A percentile compares a stretch with the other conserved stretches of the same genome.
Evolutionary conservation across 2,888 invertebrate species (phyloP).

Genomic region (Lochmaea crataegi): DNA sequence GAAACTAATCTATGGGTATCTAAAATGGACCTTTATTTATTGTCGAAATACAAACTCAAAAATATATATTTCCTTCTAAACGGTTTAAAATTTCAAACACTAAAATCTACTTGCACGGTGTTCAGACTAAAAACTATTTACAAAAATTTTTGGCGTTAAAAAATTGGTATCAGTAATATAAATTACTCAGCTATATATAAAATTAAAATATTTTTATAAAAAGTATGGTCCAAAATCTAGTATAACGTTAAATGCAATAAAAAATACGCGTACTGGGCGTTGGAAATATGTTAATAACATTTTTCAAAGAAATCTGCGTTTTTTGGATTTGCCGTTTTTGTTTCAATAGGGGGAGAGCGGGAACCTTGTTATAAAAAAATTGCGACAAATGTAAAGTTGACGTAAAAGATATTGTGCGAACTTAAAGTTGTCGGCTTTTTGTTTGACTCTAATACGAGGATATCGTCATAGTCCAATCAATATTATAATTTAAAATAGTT

Average conservation of each 20-base stretch:
- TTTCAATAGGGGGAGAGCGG: no score
- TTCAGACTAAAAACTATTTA: constrained; percentile 12
- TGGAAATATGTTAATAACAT: no score
- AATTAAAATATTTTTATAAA: neutral
- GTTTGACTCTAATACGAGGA: no score
- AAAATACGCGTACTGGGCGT: neutral
- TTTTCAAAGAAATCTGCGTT: no score
- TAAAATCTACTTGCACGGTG: constrained; percentile 32
- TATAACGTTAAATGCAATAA: neutral
- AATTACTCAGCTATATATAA: neutral
- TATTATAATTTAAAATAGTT: no score
- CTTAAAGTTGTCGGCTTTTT: no score
- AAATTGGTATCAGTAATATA: no score
- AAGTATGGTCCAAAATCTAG: neutral
- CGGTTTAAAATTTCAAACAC: constrained; percentile 22
- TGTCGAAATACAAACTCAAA: constrained; percentile 34
- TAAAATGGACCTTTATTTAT: constrained; percentile 36
- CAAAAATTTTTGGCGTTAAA: neutral
- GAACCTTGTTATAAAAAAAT: no score
- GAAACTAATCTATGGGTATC: constrained; percentile 33
- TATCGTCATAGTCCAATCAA: no score
- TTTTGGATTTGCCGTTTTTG: no score
- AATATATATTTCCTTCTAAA: constrained; percentile 33
- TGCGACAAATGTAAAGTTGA: no score
- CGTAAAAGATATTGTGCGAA: no score